Percentiles rank a stretch among this genome's conserved stretches.
Evolutionary conservation across 2,888 invertebrate species (phyloP).

Genomic region (Ennomos fuscantarius): DNA sequence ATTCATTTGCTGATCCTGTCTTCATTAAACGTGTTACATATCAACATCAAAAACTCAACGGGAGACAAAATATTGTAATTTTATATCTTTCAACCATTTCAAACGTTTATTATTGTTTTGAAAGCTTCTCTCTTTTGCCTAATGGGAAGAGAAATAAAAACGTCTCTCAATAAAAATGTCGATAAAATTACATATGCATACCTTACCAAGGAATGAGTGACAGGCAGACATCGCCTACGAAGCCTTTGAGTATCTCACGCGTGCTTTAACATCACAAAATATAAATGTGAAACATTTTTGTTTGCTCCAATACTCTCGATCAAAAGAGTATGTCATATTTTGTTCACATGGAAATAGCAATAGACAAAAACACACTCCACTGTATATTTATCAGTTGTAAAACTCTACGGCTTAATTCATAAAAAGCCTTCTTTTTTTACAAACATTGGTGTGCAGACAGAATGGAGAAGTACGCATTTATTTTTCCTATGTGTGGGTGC

Average conservation of each 20-base stretch:
- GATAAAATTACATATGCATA: constrained; percentile 37
- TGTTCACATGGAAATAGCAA: constrained; percentile 35
- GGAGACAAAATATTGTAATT: not conserved
- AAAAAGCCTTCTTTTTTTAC: too few species aligned
- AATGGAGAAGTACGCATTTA: too few species aligned
- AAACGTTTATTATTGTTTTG: constrained; percentile 1
- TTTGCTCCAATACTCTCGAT: constrained; percentile 27
- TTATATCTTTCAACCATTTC: not conserved
- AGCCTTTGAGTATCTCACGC: constrained; percentile 37
- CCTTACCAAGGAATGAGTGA: constrained; percentile 33
- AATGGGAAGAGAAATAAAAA: constrained; percentile 23
- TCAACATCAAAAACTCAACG: too few species aligned
- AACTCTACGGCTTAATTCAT: not conserved
- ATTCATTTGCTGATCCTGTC: too few species aligned
- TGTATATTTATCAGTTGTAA: not conserved
- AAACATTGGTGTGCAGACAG: too few species aligned
- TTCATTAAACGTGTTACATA: too few species aligned
- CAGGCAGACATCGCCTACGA: constrained; percentile 23
- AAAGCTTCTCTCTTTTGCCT: constrained; percentile 10
- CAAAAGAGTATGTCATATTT: constrained; percentile 32
- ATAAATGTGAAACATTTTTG: constrained; percentile 33
- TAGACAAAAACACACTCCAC: constrained; percentile 16
- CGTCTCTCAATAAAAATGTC: constrained; percentile 28
- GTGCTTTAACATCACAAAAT: constrained; percentile 31
- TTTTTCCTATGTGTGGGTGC: too few species aligned